A percentile compares a stretch with the other conserved stretches of the same genome.
These are phyloP conservation scores for Hippocampus mohnikei DNA, from an alignment of 2,113 vertebrate genomes.

Conservation along the genomic window DNA sequence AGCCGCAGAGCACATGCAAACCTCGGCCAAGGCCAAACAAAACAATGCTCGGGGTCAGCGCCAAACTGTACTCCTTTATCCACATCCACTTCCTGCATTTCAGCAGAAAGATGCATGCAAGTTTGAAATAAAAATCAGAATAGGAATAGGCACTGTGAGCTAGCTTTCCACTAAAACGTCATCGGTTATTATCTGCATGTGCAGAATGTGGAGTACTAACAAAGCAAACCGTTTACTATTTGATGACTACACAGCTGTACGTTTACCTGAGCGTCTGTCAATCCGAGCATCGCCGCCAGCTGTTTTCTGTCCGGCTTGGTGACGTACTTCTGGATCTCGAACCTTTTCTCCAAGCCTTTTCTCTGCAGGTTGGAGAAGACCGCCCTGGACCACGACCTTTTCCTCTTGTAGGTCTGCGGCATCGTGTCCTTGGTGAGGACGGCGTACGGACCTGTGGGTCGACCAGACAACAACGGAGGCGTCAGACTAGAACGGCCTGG, in stretches of 20 bases:
- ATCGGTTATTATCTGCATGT: background rate
- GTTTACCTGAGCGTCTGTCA: slow-evolving; percentile 95
- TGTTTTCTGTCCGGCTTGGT: slow-evolving; percentile 98
- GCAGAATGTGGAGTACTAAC: no score
- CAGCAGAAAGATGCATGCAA: no score
- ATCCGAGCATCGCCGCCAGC: slow-evolving; percentile 94
- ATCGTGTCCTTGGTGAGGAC: slow-evolving; percentile 98
- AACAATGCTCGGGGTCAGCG: background rate
- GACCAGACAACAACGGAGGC: slow-evolving; percentile 21
- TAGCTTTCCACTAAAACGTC: background rate
- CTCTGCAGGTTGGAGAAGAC: slow-evolving; percentile 98
- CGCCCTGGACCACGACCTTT: slow-evolving; percentile 94
- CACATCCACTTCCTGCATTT: background rate
- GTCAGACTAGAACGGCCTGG: background rate
- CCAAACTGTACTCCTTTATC: background rate
- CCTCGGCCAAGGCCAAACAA: background rate
- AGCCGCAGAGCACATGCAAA: background rate
- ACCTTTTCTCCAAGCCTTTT: slow-evolving; percentile 95
- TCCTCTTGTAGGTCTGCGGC: slow-evolving; percentile 97
- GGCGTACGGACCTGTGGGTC: slow-evolving; percentile 84
- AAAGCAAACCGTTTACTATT: no score
- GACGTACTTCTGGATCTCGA: slow-evolving; percentile 98
- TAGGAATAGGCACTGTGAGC: no score
- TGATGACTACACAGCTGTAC: background rate
- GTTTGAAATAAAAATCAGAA: no score